Evolutionary conservation across 2,113 vertebrate genomes (phyloP).

Genomic region (Xyrauchen texanus): DNA sequence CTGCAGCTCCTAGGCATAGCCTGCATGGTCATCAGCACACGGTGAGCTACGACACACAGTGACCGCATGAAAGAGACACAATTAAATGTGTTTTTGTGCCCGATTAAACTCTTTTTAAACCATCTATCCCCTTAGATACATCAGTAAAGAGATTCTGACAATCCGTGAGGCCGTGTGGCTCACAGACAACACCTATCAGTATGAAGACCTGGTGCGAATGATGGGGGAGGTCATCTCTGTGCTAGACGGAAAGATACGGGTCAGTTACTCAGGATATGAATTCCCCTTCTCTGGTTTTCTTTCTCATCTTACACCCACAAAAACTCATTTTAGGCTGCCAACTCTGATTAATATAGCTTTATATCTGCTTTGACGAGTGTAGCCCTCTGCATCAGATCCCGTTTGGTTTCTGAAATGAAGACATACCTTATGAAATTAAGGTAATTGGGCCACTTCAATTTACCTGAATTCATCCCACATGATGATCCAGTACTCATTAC

Average conservation of each 20-base stretch:
- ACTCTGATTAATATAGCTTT: too few species aligned
- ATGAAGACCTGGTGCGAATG: constrained; percentile 96
- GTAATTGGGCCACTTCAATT: too few species aligned
- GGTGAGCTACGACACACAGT: constrained; percentile 68
- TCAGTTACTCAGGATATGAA: constrained; percentile 64
- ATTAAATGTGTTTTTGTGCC: background rate
- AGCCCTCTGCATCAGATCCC: too few species aligned
- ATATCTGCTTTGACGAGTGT: too few species aligned
- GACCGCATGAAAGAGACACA: background rate
- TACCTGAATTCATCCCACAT: too few species aligned
- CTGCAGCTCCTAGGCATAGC: constrained; percentile 95
- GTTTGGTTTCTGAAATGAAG: too few species aligned
- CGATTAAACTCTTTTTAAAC: background rate
- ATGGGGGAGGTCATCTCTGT: constrained; percentile 96
- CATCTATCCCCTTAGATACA: constrained; percentile 66
- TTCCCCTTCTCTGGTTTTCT: background rate
- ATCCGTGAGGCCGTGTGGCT: constrained; percentile 98
- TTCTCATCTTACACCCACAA: too few species aligned
- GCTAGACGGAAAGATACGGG: constrained; percentile 89
- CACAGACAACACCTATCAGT: constrained; percentile 97
- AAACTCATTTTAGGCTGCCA: too few species aligned
- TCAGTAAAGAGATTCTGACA: constrained; percentile 95
- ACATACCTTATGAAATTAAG: too few species aligned
- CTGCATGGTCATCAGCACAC: constrained; percentile 98
- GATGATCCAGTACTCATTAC: too few species aligned